Evolutionary conservation across 1,140 invertebrate genomes (phyloP), one percentile per base, ranked within the genome.

Genomic region (Drosophila pachea): DNA sequence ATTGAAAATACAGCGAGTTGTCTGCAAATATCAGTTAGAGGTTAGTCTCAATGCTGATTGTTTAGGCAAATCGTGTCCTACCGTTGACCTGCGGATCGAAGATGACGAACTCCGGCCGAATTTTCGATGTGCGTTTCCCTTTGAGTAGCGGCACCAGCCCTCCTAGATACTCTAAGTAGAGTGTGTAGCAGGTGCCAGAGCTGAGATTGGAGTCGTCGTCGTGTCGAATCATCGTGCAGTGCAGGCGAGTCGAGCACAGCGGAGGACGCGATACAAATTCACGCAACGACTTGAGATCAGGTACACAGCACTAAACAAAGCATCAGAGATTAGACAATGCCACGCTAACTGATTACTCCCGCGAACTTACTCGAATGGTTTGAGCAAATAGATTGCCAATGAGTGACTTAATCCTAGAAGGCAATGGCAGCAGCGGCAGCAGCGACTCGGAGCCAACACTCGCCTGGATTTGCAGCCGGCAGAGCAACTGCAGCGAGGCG

Each of bases 51-150:
- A 14, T 45, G 43, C 14, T 0, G 22, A 22, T 22, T 22, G 22
- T 3, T 22, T 22, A 22, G 3, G 22, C 22, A 22, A 3, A 22
- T 22, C 2, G 16, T 29, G 8, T 4, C 4, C 1, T 79, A 95
- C 94, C 93, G 90, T 93, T 93, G 8, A 92, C 93, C 89, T 98
- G 95, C 1, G 98, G 98, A 91, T 99, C 96, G 87, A 96, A 99
- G 76, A 99, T 99, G 33, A 99, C 96, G 90, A 99, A 99, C 89
- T 99, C 98, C 0, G 98, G 98, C 49, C 97, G 92, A 50, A 99
- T 95, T 91, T 99, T 99, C 87, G 97, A 98, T 5, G 96, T 98
- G 58, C 97, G 91, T 83, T 98, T 96, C 11, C 98, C 98, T 88
- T 99, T 98, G 0, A 99, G 92, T 38, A 99, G 91, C 0, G 98